Base-by-base conservation (phyloP, 2,797 vertebrate species). In the Peromyscus nudipes region DNA sequence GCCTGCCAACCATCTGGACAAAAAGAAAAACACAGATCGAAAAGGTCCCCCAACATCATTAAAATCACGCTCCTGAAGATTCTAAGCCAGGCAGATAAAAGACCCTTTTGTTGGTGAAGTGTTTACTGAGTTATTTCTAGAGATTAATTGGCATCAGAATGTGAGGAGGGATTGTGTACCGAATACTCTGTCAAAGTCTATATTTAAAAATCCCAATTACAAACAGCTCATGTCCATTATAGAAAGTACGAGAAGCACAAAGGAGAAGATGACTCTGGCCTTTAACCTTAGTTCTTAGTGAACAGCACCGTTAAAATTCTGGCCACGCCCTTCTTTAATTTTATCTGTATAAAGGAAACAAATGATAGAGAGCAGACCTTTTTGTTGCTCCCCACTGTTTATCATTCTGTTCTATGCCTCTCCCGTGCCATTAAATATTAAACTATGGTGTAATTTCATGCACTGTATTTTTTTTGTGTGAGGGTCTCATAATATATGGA, bases 41-140 rank as follows among this genome's bases (percentile, higher is more conserved):
- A 81, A 57, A 0, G 7, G 43, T 75, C 52, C 37, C 23, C 57
- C 21, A 64, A 29, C 13, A 37, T 84, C 80, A 37, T n/a, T 69
- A 81, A 95, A 90, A 73, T 29, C 34, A 73, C 8, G 46, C 37
- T 90, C 71, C 6, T 62, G 60, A 93, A 84, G 60, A 46, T 65
- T 43, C 84, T 40, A 62, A 88, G 13, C 52, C 75, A 52, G 57
- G 21, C 55, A 92, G 76, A 86, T 29, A 46, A 90, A 90, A 91
- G 64, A 64, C 3, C 4, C 17, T 91, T 91, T 91, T 86, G 67
- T 1, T 10, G 29, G 46, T 10, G 27, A 87, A 55, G 31, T 37
- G 55, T 73, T 96, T 67, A 13, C 84, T 77, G 84, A 55, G 62
- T 23, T 93, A 92, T 96, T 97, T 97, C 76, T 81, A 92, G 91